Percentiles rank a stretch among this genome's conserved stretches.
phyloP scores from a whole-genome alignment of 2,113 vertebrate species.

The Dendropsophus ebraccatus region DNA sequence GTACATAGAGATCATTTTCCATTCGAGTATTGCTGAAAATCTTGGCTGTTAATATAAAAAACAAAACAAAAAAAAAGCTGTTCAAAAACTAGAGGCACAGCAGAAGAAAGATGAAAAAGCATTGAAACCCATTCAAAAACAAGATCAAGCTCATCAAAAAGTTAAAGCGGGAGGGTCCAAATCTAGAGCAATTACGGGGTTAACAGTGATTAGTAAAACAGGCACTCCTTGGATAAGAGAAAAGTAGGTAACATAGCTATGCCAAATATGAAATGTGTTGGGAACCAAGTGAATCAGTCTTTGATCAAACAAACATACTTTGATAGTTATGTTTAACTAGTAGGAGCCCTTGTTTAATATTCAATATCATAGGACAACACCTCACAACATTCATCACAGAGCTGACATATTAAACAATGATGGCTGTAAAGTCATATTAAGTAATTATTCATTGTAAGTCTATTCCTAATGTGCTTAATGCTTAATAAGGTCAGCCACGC shows the following conservation, averaged over 20 bases:
- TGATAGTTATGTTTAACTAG: constrained; percentile 28
- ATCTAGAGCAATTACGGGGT: constrained; percentile 32
- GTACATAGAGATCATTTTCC: too few relatives aligned
- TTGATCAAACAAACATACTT: neutral
- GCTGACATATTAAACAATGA: constrained; percentile 21
- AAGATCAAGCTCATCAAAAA: neutral
- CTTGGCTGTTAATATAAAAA: too few relatives aligned
- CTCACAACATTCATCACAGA: constrained; percentile 1
- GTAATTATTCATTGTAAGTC: too few relatives aligned
- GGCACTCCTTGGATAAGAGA: constrained; percentile 39
- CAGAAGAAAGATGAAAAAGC: too few relatives aligned
- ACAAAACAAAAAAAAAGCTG: too few relatives aligned
- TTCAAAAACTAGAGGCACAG: too few relatives aligned
- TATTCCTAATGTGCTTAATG: too few relatives aligned
- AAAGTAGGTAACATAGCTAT: neutral
- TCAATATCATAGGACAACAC: constrained; percentile 24
- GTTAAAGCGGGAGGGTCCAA: constrained; percentile 26
- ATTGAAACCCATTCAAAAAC: neutral
- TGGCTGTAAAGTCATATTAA: neutral
- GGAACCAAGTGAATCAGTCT: neutral
- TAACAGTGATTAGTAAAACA: constrained; percentile 41
- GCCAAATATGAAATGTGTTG: neutral
- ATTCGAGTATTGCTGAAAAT: too few relatives aligned
- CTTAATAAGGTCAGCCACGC: too few relatives aligned
- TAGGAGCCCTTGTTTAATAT: constrained; percentile 44